phyloP scores from a whole-genome alignment of 2,113 vertebrate species.

The Alces alces region DNA sequence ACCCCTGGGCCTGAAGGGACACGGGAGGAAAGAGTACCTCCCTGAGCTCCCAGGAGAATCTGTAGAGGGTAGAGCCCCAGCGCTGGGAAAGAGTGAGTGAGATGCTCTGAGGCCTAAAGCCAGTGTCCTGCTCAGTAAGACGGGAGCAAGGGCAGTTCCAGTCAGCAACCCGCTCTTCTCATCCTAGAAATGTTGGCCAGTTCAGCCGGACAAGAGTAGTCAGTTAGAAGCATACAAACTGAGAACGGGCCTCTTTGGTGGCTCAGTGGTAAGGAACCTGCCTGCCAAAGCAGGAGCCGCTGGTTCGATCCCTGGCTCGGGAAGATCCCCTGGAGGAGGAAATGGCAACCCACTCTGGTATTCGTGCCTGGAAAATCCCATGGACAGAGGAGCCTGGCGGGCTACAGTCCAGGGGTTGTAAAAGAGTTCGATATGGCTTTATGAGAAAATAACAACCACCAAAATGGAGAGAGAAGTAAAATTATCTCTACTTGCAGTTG shows the following conservation, averaged over 20 bases:
- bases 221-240: rapidly evolving
- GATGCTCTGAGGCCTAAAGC: neutral
- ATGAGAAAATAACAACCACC: neutral
- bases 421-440: neutral
- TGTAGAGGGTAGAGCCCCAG: neutral
- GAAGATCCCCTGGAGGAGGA: neutral
- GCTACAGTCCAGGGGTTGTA: neutral
- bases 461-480: neutral
- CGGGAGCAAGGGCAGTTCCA: neutral
- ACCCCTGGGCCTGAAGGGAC: neutral
- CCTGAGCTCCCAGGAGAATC: neutral
- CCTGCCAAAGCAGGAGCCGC: neutral
- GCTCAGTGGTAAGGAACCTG: neutral
- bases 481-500: neutral
- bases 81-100: neutral
- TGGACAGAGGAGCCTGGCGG: neutral
- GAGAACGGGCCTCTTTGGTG: neutral
- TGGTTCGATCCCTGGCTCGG: neutral
- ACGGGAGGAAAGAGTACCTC: neutral
- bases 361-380: neutral
- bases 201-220: neutral
- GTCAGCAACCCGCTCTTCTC: neutral
- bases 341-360: neutral
- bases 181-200: neutral
- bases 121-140: too few relatives aligned